A percentile compares a stretch with the other conserved stretches of the same genome.
Evolutionary conservation across 2,113 vertebrate species (phyloP).

Genomic region (Centropus unirufus): DNA sequence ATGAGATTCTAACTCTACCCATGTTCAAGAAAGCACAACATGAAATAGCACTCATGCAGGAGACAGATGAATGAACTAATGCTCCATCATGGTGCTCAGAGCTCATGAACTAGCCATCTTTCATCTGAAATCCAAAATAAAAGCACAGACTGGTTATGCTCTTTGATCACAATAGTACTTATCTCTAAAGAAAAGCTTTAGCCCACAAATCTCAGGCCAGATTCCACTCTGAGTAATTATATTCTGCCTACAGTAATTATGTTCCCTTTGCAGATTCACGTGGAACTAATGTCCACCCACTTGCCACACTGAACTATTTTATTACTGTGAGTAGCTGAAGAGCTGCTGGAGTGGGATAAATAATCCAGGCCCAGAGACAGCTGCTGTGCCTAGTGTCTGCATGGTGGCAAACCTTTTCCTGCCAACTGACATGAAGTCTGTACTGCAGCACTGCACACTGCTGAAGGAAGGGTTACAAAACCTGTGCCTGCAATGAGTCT

Average conservation of each 20-base stretch:
- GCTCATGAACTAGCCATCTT: background rate
- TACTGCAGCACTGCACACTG: background rate
- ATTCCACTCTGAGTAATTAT: constrained; percentile 14
- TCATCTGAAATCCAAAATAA: background rate
- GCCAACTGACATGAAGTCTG: background rate
- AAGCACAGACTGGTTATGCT: background rate
- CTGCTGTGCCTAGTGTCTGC: accelerated
- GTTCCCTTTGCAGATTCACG: background rate
- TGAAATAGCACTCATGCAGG: background rate
- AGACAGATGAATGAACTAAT: background rate
- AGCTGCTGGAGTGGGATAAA: background rate
- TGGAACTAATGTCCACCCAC: constrained; percentile 22
- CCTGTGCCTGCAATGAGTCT: background rate
- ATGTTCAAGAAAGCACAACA: background rate
- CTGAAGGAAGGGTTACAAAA: background rate
- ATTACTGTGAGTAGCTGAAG: background rate
- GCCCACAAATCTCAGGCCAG: background rate
- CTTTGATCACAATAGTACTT: background rate
- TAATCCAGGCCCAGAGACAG: background rate
- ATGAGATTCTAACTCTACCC: background rate
- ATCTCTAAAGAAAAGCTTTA: background rate
- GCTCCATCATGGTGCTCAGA: background rate
- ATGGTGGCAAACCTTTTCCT: background rate
- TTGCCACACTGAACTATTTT: background rate
- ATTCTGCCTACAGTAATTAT: constrained; percentile 41